Percentiles rank a stretch among this genome's conserved stretches.
phyloP scores from a whole-genome alignment of 2,888 invertebrate species.

The Leptinotarsa rubiginosa region DNA sequence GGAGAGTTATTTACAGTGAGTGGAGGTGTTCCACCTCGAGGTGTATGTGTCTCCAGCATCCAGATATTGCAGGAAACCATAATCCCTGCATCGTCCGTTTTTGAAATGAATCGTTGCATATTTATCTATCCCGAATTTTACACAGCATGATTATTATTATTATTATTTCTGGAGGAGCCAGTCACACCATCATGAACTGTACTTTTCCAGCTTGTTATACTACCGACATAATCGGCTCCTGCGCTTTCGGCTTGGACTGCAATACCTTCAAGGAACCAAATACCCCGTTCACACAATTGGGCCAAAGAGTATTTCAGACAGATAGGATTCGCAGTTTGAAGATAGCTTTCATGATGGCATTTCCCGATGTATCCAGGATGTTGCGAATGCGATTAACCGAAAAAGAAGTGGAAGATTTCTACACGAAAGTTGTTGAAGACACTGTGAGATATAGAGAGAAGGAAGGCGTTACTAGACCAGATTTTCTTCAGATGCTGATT shows the following conservation, averaged over 20 bases:
- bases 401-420: conserved; percentile 8
- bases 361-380: background rate
- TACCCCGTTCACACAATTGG: conserved; percentile 51
- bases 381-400: background rate
- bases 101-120: too few species aligned
- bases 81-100: too few species aligned
- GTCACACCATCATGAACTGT: too few species aligned
- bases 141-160: too few species aligned
- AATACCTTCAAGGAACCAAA: conserved; percentile 69
- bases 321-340: background rate
- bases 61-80: too few species aligned
- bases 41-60: too few species aligned
- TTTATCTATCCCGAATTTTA: too few species aligned
- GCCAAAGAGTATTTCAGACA: background rate
- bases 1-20: too few species aligned
- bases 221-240: conserved; percentile 58
- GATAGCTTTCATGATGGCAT: background rate
- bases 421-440: conserved; percentile 19
- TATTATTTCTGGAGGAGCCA: too few species aligned
- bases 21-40: too few species aligned
- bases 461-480: background rate
- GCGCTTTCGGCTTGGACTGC: conserved; percentile 72
- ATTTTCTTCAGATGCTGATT: conserved; percentile 22
- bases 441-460: conserved; percentile 3
- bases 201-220: conserved; percentile 38